Evolutionary conservation across 1,140 invertebrate species (phyloP), one percentile per base, ranked within the genome.

Genomic region (Neuroterus valhalla): DNA sequence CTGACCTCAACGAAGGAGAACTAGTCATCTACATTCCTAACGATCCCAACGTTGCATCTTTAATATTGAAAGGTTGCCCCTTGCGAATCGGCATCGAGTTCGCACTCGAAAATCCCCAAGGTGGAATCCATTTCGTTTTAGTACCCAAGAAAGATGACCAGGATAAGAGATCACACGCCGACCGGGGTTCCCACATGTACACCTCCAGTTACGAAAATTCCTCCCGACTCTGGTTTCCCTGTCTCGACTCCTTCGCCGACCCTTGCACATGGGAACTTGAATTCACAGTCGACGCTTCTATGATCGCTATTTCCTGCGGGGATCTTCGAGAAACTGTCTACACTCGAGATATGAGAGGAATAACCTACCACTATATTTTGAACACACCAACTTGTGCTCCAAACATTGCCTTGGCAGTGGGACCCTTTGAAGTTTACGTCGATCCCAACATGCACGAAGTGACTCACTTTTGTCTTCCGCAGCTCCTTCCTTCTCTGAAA

Each of bases 381-480:
- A 94, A 94, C 75, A 95, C 95, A 43, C 98, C 98, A 1, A 96
- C 97, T 1, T 95, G 96, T 89, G 97, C 98, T 1, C 97, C 98
- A 8, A 98, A 99, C 86, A 99, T 99, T 85, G 98, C 96, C 19
- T 90, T 99, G 46, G 97, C 97, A 80, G 96, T 99, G 75, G 98
- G 98, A 21, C 97, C 97, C n/a, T 99, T 99, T 92, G 97, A 98
- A 90, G 96, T 98, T 71, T 97, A 96, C 84, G 97, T 99, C 5
- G 98, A 99, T 91, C 97, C 98, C 10, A 94, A 96, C 80, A 99
- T 99, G 97, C 97, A 99, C 88, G 98, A 99, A 92, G 97, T 99
- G 1, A 98, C 97, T 3, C 97, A 99, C 88, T 99, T 99, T 88
- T 99, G 98, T 88, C 89, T 99, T 43, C 98, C 98, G 15, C 93